A percentile compares a stretch with the other conserved stretches of the same genome.
Conservation (phyloP, 2,797 vertebrate species). For the Mormyrops attenuatus region DNA sequence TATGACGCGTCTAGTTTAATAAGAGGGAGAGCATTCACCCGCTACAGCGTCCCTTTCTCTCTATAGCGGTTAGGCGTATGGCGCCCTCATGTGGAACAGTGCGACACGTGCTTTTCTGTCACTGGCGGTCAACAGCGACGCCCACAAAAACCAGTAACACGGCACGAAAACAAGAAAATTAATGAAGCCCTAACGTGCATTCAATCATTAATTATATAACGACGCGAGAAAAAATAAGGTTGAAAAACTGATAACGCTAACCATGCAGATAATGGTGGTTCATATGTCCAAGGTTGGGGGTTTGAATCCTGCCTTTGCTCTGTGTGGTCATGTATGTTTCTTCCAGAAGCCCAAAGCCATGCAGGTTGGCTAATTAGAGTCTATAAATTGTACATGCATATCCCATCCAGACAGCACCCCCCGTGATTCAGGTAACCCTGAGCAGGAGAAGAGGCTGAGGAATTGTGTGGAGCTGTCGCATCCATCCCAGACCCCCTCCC, state of each 20-base stretch:
- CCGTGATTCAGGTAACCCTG: neutral
- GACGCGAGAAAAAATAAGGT: neutral
- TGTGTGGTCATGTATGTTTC: neutral
- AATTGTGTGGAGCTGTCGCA: neutral
- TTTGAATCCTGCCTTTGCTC: neutral
- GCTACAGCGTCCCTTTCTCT: neutral
- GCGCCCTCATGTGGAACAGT: slow-evolving; percentile 10
- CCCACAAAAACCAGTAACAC: neutral
- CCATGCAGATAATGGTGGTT: neutral
- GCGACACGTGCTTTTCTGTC: neutral
- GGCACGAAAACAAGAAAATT: neutral
- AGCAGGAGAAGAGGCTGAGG: neutral
- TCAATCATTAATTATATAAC: neutral
- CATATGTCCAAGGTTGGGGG: neutral
- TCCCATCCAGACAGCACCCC: neutral
- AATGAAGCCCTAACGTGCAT: neutral
- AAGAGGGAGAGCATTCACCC: neutral
- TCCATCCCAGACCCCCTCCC: neutral
- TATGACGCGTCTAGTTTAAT: neutral
- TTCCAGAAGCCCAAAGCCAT: neutral
- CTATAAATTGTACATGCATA: neutral
- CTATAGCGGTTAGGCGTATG: neutral
- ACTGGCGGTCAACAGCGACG: neutral
- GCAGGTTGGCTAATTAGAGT: neutral
- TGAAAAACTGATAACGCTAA: neutral